Conservation (phyloP, 2,888 invertebrate species). For the Smittia aterrima region DNA sequence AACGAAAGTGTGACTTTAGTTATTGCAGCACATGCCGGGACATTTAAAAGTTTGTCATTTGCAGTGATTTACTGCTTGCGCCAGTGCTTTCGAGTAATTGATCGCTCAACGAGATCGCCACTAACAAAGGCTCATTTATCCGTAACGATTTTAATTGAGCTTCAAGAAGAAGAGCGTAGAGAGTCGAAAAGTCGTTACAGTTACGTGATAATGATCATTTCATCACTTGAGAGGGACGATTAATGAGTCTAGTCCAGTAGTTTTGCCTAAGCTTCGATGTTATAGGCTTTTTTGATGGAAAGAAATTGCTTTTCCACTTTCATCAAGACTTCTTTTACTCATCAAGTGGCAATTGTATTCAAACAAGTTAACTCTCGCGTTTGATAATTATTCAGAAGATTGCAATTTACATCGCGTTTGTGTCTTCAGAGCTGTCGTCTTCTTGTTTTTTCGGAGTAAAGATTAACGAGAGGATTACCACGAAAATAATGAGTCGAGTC, state of each 20-base stretch:
- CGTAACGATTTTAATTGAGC: neutral
- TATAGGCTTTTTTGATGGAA: neutral
- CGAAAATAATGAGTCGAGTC: neutral
- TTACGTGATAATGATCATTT: conserved; percentile 14
- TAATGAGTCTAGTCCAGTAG: neutral
- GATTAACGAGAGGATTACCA: neutral
- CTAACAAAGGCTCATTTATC: conserved; percentile 11
- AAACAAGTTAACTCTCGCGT: conserved; percentile 25
- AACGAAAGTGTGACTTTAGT: too few species aligned
- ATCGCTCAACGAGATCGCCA: conserved; percentile 2
- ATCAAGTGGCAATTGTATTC: conserved; percentile 31
- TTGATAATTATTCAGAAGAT: conserved; percentile 31
- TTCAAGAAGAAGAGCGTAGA: neutral
- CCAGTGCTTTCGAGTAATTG: neutral
- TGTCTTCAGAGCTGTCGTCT: neutral
- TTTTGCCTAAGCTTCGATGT: neutral
- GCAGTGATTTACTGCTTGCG: too few species aligned
- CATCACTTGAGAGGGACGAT: conserved; percentile 5
- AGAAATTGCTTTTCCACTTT: neutral
- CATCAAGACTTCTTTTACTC: neutral
- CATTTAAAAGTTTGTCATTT: too few species aligned
- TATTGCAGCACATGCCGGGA: too few species aligned
- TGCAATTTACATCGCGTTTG: neutral
- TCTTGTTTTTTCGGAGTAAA: neutral
- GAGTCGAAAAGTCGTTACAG: neutral